These are phyloP conservation scores for Tipula lateralis DNA, from an alignment of 2,888 invertebrate genomes.

Conservation along the genomic window DNA sequence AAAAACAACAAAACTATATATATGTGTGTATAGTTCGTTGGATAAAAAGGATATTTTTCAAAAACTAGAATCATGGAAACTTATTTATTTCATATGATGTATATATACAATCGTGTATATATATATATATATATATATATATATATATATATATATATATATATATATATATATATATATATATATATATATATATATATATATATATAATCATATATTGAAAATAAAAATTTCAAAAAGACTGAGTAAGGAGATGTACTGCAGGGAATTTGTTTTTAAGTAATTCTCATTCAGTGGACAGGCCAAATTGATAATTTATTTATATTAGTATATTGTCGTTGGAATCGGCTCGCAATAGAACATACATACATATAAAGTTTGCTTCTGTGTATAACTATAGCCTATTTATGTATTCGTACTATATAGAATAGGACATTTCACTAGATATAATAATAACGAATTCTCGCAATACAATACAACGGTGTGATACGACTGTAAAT, in stretches of 20 bases:
- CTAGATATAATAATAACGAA: background rate
- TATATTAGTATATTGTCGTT: background rate
- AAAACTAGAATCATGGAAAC: background rate
- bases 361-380: background rate
- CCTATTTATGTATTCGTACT: background rate
- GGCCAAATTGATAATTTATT: slow-evolving; percentile 29
- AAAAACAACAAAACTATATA: background rate
- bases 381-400: background rate
- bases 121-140: background rate
- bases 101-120: too few species aligned
- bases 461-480: background rate
- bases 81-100: background rate
- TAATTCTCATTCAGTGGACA: slow-evolving; percentile 27
- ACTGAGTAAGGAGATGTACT: slow-evolving; percentile 26
- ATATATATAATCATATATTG: background rate
- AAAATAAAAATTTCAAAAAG: slow-evolving; percentile 21
- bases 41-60: slow-evolving; percentile 20
- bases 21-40: background rate
- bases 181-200: too few species aligned
- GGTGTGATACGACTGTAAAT: background rate
- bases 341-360: background rate
- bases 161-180: background rate
- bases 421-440: background rate
- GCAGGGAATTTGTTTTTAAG: slow-evolving; percentile 29
- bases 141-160: background rate